phyloP scores from a whole-genome alignment of 2,888 invertebrate species.

The Baccha elongata region DNA sequence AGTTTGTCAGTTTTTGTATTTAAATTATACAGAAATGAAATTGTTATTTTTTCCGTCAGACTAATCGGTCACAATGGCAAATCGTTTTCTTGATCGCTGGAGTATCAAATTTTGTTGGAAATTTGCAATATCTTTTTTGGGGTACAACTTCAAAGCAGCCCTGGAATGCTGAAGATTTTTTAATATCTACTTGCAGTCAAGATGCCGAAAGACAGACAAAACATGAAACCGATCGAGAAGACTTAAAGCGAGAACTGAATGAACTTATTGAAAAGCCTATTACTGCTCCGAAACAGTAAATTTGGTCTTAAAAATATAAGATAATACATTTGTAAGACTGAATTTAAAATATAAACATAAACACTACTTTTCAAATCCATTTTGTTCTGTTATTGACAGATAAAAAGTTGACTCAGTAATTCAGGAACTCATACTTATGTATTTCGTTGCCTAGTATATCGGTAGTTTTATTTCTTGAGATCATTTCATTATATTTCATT shows the following conservation, averaged over 20 bases:
- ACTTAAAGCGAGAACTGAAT: not conserved
- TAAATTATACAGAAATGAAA: too few relatives aligned
- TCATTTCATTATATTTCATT: too few relatives aligned
- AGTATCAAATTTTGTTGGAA: slow-evolving; percentile 86
- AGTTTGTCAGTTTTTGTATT: slow-evolving; percentile 77
- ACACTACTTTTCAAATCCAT: too few relatives aligned
- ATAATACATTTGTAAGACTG: too few relatives aligned
- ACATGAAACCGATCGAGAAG: not conserved
- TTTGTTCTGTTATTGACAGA: too few relatives aligned
- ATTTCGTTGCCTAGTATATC: too few relatives aligned
- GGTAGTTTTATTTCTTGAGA: too few relatives aligned
- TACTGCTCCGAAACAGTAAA: too few relatives aligned
- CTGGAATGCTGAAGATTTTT: slow-evolving; percentile 86
- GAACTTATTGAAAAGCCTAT: slow-evolving; percentile 12
- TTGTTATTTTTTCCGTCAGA: slow-evolving; percentile 62
- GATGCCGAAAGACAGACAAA: slow-evolving; percentile 64
- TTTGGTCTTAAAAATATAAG: too few relatives aligned
- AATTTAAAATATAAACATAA: too few relatives aligned
- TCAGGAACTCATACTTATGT: too few relatives aligned
- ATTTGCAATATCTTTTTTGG: slow-evolving; percentile 87
- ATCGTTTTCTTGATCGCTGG: slow-evolving; percentile 88
- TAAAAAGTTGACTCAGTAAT: too few relatives aligned
- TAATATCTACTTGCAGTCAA: slow-evolving; percentile 70
- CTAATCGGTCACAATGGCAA: slow-evolving; percentile 86
- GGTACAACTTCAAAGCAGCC: slow-evolving; percentile 86